Conservation (phyloP, 2,113 vertebrate genomes). For the Mystacornis crossleyi region DNA sequence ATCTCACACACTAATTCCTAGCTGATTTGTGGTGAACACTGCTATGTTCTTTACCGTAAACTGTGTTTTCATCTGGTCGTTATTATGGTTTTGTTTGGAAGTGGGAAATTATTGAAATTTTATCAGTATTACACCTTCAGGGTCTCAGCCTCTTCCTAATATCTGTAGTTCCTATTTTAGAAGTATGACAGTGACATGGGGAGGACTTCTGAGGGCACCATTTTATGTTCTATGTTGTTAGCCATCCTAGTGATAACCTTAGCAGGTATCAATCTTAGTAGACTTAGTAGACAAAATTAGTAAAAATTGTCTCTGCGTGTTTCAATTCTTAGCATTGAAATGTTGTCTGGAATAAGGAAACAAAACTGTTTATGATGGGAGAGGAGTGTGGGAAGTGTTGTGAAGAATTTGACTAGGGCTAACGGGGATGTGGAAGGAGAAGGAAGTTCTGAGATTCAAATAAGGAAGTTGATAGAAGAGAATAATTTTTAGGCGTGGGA, state of each 20-base stretch:
- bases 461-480: neutral
- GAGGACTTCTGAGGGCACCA: neutral
- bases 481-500: neutral
- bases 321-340: neutral
- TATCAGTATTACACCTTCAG: neutral
- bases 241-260: neutral
- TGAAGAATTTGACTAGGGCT: neutral
- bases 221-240: neutral
- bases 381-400: rapidly evolving
- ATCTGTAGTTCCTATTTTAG: neutral
- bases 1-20: neutral
- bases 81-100: neutral
- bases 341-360: neutral
- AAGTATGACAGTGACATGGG: neutral
- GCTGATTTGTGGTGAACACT: neutral
- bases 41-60: neutral
- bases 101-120: neutral
- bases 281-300: neutral
- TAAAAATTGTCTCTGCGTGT: neutral
- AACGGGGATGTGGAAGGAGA: neutral
- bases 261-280: neutral
- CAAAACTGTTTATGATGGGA: neutral
- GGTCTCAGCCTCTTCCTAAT: neutral
- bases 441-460: neutral
- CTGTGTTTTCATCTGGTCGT: neutral